Evolutionary conservation across 1,140 invertebrate genomes (phyloP).

Genomic region (Pteromalus puparum): DNA sequence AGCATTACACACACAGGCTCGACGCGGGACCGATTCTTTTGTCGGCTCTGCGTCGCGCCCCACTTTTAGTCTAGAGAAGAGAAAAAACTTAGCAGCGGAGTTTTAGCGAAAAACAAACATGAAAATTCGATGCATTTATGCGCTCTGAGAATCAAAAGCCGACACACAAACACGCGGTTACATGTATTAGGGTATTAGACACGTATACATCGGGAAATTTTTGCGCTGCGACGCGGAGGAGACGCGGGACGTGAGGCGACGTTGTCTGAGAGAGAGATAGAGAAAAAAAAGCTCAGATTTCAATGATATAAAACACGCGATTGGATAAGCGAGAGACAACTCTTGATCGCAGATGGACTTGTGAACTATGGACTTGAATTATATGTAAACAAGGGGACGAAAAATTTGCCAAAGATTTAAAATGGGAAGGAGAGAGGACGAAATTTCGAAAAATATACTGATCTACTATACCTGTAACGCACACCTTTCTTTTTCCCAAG

Average conservation of each 20-base stretch:
- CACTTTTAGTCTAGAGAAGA: conserved; percentile 31
- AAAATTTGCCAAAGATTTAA: conserved; percentile 39
- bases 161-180: background rate
- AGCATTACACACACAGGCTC: background rate
- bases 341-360: background rate
- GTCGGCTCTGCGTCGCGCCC: background rate
- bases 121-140: conserved; percentile 46
- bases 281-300: background rate
- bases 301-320: background rate
- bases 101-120: conserved; percentile 22
- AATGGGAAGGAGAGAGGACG: background rate
- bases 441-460: conserved; percentile 5
- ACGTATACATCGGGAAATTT: conserved; percentile 23
- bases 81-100: background rate
- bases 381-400: background rate
- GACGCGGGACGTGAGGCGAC: conserved; percentile 31
- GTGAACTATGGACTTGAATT: conserved; percentile 26
- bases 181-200: background rate
- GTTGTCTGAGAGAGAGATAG: conserved; percentile 21
- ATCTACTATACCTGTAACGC: background rate
- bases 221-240: conserved; percentile 11
- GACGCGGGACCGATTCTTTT: background rate
- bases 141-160: conserved; percentile 39
- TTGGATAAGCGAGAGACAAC: background rate
- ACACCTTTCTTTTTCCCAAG: conserved; percentile 40